These are phyloP conservation scores for Mesoclemmys tuberculata DNA, from an alignment of 2,113 vertebrate species.

Conservation along the genomic window DNA sequence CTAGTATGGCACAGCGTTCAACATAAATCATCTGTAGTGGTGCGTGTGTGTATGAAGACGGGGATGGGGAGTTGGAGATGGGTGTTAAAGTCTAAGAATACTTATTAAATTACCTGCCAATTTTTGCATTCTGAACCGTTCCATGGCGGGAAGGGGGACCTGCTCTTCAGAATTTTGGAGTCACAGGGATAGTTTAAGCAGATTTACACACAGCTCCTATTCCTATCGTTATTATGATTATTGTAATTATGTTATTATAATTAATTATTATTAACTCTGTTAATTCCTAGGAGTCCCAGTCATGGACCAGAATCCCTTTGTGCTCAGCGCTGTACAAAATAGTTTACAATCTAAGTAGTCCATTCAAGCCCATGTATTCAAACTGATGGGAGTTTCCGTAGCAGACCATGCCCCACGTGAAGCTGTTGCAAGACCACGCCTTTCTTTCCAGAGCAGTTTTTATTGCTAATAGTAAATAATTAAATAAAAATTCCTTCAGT, in stretches of 20 bases:
- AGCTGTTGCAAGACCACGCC: neutral
- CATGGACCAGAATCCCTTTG: neutral
- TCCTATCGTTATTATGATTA: neutral
- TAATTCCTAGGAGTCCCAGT: neutral
- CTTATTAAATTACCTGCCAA: neutral
- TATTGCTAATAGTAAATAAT: neutral
- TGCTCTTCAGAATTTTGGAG: neutral
- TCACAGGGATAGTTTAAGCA: neutral
- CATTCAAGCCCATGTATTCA: neutral
- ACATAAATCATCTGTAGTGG: neutral
- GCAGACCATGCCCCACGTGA: neutral
- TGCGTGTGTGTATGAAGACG: neutral
- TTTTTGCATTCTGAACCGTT: neutral
- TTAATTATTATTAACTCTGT: neutral
- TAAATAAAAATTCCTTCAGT: slow-evolving; percentile 17
- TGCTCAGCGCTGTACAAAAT: neutral
- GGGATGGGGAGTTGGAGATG: neutral
- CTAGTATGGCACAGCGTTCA: neutral
- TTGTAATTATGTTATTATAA: no score
- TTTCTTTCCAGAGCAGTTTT: neutral
- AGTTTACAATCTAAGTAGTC: neutral
- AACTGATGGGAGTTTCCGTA: neutral
- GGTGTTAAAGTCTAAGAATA: neutral
- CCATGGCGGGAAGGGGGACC: no score
- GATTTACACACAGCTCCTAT: neutral